Percentiles rank a stretch among this genome's conserved stretches.
phyloP scores from a whole-genome alignment of 2,797 vertebrate species.

The Atherinosoma microstoma region DNA sequence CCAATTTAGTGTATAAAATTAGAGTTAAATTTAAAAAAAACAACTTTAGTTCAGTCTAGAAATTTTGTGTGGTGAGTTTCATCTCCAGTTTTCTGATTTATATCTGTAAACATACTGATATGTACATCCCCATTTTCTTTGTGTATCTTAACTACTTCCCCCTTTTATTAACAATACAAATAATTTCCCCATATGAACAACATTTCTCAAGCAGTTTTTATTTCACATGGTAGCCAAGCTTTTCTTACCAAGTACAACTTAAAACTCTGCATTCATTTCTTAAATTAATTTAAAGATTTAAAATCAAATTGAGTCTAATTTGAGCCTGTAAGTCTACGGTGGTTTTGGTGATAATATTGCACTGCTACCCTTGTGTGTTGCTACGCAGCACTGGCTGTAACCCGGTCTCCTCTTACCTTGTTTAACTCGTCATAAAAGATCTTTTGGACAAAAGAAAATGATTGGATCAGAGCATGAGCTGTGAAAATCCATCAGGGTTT shows the following conservation, averaged over 20 bases:
- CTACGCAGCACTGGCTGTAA: constrained; percentile 69
- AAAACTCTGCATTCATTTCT: neutral
- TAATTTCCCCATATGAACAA: too few relatives aligned
- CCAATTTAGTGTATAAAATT: neutral
- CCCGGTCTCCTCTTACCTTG: constrained; percentile 69
- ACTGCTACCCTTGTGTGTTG: constrained; percentile 32
- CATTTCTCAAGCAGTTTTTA: too few relatives aligned
- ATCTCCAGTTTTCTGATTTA: neutral
- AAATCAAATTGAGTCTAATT: neutral
- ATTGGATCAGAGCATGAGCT: constrained; percentile 71
- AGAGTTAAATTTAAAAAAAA: neutral
- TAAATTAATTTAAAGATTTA: neutral
- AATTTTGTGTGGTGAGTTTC: neutral
- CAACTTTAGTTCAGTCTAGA: neutral
- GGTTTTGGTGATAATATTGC: neutral
- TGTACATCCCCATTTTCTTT: neutral
- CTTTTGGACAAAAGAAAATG: constrained; percentile 50
- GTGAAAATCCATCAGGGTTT: constrained; percentile 87
- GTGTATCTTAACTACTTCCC: neutral
- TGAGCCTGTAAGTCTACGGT: neutral
- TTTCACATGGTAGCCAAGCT: too few relatives aligned
- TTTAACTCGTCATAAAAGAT: constrained; percentile 56
- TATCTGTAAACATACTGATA: too few relatives aligned
- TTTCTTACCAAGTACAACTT: neutral
- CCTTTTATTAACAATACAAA: too few relatives aligned